Evolutionary conservation across 2,888 invertebrate genomes (phyloP).

Genomic region (Miltochrista miniata): DNA sequence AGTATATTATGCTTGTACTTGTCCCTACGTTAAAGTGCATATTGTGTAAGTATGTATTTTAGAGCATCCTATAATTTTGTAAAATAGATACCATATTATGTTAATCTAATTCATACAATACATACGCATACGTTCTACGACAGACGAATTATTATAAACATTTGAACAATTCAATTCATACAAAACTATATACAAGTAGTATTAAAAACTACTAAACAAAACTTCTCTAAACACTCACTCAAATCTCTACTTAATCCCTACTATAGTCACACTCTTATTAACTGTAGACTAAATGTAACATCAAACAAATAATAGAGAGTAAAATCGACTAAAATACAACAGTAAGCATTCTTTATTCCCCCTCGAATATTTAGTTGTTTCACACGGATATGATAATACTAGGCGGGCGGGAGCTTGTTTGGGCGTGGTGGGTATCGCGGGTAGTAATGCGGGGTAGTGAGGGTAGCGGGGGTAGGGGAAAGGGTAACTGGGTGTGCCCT

Average conservation of each 20-base stretch:
- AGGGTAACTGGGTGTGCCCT: constrained; percentile 52
- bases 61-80: no score
- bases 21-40: no score
- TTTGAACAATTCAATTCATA: no score
- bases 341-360: constrained; percentile 54
- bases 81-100: no score
- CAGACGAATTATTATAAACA: no score
- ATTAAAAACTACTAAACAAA: constrained; percentile 29
- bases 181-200: no score
- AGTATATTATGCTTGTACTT: no score
- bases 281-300: constrained; percentile 59
- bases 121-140: no score
- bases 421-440: constrained; percentile 62
- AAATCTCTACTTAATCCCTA: constrained; percentile 69
- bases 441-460: constrained; percentile 30
- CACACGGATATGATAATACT: constrained; percentile 70
- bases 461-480: no score
- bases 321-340: constrained; percentile 67
- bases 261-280: constrained; percentile 58
- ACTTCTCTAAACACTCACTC: constrained; percentile 55
- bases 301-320: constrained; percentile 59
- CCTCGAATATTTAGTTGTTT: constrained; percentile 62
- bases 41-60: no score
- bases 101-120: no score
- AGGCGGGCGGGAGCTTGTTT: constrained; percentile 54